phyloP scores from a whole-genome alignment of 2,888 invertebrate species.

The Synergus gifuensis region DNA sequence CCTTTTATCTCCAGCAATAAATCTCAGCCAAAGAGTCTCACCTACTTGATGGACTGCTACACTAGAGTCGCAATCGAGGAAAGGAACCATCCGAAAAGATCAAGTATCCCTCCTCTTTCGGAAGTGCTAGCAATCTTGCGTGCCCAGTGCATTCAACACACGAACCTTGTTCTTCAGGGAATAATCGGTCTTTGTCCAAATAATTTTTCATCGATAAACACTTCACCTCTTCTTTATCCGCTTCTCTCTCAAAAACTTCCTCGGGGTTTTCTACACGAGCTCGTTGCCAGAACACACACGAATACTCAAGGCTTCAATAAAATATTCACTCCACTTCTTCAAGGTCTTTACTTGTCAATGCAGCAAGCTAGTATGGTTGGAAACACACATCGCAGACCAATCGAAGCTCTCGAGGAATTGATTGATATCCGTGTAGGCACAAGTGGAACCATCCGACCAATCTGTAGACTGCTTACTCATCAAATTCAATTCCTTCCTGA shows the following conservation, averaged over 20 bases:
- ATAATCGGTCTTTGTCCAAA: constrained; percentile 69
- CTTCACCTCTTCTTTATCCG: constrained; percentile 85
- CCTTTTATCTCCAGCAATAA: constrained; percentile 75
- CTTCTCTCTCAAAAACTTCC: constrained; percentile 86
- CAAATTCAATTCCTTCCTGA: constrained; percentile 87
- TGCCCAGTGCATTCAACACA: constrained; percentile 82
- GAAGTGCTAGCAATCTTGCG: constrained; percentile 81
- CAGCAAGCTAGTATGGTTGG: constrained; percentile 85
- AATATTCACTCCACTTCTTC: constrained; percentile 85
- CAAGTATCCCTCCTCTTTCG: constrained; percentile 86
- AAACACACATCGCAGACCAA: constrained; percentile 83
- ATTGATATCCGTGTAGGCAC: constrained; percentile 85
- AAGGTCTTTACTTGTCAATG: constrained; percentile 85
- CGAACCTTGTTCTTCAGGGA: constrained; percentile 81
- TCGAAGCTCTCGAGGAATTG: constrained; percentile 88
- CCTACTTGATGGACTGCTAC: constrained; percentile 83
- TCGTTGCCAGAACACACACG: constrained; percentile 82
- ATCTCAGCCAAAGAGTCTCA: constrained; percentile 72
- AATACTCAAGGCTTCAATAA: constrained; percentile 81
- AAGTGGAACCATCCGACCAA: constrained; percentile 85
- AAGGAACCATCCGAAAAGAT: constrained; percentile 87
- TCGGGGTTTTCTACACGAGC: constrained; percentile 85
- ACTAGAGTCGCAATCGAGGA: constrained; percentile 86
- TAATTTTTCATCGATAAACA: constrained; percentile 72
- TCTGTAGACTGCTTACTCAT: constrained; percentile 84